Conservation (phyloP, 1,140 invertebrate genomes). For the Ctenoplectra terminalis region DNA sequence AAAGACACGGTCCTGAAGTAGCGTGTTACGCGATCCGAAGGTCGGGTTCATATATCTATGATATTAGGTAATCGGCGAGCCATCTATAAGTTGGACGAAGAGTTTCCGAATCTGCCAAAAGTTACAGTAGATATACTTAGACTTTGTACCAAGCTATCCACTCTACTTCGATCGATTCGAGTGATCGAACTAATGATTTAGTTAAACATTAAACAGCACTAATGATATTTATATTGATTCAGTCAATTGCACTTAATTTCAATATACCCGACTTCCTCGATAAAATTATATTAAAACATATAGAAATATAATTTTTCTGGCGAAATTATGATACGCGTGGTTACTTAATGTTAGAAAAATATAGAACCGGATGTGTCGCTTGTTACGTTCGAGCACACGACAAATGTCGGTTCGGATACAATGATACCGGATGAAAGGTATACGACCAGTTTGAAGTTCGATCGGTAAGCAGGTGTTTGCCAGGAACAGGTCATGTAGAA, state of each 20-base stretch:
- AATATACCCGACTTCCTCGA: too few relatives aligned
- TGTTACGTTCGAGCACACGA: too few relatives aligned
- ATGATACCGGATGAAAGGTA: not conserved
- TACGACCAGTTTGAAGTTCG: not conserved
- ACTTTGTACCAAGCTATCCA: not conserved
- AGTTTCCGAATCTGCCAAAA: slow-evolving; percentile 56
- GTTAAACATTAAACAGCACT: not conserved
- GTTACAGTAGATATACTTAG: not conserved
- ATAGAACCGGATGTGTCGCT: not conserved
- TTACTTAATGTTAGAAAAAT: not conserved
- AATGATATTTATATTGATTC: not conserved
- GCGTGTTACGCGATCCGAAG: slow-evolving; percentile 67
- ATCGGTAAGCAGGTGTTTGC: slow-evolving; percentile 40
- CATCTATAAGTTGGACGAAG: slow-evolving; percentile 57
- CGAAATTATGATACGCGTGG: too few relatives aligned
- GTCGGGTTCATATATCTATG: slow-evolving; percentile 53
- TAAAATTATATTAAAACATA: not conserved
- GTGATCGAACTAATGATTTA: not conserved
- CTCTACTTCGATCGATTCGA: not conserved
- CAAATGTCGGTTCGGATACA: not conserved
- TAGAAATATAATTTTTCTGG: not conserved
- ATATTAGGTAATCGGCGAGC: slow-evolving; percentile 72
- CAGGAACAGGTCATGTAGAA: slow-evolving; percentile 25
- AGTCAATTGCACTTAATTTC: not conserved
- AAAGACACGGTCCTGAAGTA: slow-evolving; percentile 64